A percentile compares a stretch with the other conserved stretches of the same genome.
phyloP scores from a whole-genome alignment of 2,113 vertebrate species.

The Phalacrocorax aristotelis region DNA sequence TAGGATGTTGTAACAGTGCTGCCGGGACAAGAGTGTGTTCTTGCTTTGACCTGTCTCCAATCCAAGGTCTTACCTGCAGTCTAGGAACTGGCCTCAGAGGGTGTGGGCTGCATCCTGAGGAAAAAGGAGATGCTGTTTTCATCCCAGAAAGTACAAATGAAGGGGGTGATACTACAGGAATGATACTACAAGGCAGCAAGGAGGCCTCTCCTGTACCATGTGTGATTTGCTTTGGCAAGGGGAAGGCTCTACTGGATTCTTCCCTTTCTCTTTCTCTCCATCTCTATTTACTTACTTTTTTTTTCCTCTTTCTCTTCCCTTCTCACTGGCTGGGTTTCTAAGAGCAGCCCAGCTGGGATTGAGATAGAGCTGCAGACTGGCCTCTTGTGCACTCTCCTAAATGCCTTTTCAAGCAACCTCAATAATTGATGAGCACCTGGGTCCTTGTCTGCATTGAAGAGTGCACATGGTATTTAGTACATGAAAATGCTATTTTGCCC shows the following conservation, averaged over 20 bases:
- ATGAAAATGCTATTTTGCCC: conserved; percentile 67
- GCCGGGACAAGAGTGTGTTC: background rate
- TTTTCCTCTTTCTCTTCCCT: background rate
- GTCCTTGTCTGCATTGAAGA: conserved; percentile 32
- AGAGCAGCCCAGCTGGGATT: conserved; percentile 46
- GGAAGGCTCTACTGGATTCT: background rate
- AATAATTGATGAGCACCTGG: conserved; percentile 73
- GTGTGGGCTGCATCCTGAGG: background rate
- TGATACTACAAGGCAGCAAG: background rate
- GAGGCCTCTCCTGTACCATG: background rate
- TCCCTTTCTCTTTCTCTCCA: no score
- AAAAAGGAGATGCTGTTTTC: background rate
- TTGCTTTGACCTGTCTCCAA: background rate
- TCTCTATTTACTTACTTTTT: background rate
- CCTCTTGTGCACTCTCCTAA: conserved; percentile 68
- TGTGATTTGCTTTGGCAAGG: background rate
- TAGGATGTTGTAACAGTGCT: background rate
- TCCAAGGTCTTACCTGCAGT: background rate
- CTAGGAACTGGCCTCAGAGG: background rate
- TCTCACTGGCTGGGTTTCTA: background rate
- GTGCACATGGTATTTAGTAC: conserved; percentile 50
- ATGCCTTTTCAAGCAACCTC: conserved; percentile 73
- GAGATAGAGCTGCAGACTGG: conserved; percentile 7
- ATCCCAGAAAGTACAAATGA: background rate
- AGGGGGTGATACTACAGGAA: background rate